phyloP scores from a whole-genome alignment of 2,797 vertebrate species.

The Micrastur ruficollis region DNA sequence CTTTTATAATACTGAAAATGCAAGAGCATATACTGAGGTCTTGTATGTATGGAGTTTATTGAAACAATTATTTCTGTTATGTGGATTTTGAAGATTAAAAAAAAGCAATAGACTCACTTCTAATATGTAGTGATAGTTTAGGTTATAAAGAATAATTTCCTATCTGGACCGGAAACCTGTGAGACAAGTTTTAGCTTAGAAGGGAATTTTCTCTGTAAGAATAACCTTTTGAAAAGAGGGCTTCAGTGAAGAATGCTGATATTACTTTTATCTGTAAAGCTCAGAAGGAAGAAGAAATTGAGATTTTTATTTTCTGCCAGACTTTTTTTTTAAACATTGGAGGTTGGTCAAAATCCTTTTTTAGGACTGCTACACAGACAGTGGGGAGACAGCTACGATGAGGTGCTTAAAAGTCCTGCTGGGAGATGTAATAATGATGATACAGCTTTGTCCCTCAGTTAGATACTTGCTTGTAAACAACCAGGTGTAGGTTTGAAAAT shows the following conservation, averaged over 20 bases:
- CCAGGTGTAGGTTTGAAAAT: background rate
- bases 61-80: background rate
- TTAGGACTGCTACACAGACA: background rate
- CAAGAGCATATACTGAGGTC: background rate
- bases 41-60: background rate
- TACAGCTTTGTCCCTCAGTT: background rate
- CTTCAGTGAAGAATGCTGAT: background rate
- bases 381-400: background rate
- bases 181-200: background rate
- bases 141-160: conserved; percentile 10
- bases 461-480: background rate
- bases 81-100: background rate
- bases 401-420: background rate
- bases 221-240: background rate
- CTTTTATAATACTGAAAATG: background rate
- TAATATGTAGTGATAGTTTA: background rate
- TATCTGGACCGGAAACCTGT: background rate
- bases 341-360: background rate
- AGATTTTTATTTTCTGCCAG: background rate
- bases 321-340: background rate
- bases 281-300: background rate
- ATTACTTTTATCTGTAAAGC: background rate
- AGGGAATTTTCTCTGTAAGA: background rate
- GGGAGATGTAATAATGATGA: background rate
- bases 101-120: background rate